Conservation (phyloP, 2,113 vertebrate genomes). For the Phoxinus phoxinus region DNA sequence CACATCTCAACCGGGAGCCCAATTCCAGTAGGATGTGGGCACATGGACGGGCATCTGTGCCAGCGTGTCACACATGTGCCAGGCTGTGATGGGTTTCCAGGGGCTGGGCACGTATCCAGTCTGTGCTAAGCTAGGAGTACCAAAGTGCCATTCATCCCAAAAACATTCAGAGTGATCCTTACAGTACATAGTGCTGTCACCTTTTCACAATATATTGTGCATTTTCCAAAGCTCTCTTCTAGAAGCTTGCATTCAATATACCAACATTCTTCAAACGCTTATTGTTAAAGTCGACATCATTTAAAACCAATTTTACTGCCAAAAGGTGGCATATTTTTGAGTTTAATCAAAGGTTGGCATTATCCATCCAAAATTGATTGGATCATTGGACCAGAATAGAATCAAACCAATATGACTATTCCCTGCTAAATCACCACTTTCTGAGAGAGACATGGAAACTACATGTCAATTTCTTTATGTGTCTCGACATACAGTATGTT, state of each 20-base stretch:
- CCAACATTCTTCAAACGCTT: not conserved
- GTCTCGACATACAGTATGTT: not conserved
- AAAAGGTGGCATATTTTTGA: not conserved
- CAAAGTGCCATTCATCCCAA: not conserved
- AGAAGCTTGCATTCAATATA: not conserved
- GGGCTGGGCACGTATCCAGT: slow-evolving; percentile 43
- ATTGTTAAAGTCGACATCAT: not conserved
- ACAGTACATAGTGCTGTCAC: not conserved
- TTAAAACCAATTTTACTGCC: not conserved
- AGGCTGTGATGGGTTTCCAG: slow-evolving; percentile 83
- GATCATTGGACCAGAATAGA: not conserved
- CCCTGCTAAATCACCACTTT: not conserved
- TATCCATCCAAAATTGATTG: not conserved
- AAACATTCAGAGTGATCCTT: not conserved
- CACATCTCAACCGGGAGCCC: slow-evolving; percentile 82
- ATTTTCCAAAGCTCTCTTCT: not conserved
- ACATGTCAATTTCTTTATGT: not conserved
- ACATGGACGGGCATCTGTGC: slow-evolving; percentile 97
- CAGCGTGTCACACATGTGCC: slow-evolving; percentile 78
- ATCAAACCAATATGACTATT: not conserved
- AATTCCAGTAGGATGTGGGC: slow-evolving; percentile 96
- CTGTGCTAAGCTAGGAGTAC: slow-evolving; percentile 6
- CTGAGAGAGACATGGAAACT: not conserved
- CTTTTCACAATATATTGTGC: not conserved
- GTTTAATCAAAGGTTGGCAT: not conserved